A percentile compares a stretch with the other conserved stretches of the same genome.
Evolutionary conservation across 2,113 vertebrate genomes (phyloP).

Genomic region (Lanius ludovicianus): DNA sequence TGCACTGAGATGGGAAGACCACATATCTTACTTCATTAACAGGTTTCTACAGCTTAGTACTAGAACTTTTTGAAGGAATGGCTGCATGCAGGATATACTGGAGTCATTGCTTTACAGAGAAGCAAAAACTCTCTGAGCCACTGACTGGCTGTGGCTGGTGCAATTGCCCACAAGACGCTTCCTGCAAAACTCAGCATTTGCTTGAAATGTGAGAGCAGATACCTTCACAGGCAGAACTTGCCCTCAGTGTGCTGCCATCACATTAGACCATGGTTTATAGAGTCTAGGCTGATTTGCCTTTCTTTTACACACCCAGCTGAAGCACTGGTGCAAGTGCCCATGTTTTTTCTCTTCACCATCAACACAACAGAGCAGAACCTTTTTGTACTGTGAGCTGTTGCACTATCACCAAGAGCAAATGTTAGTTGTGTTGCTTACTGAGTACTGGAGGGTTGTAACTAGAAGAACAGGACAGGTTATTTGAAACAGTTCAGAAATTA

Average conservation of each 20-base stretch:
- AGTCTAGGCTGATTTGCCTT: neutral
- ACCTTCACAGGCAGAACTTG: neutral
- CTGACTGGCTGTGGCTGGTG: neutral
- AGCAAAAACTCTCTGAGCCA: neutral
- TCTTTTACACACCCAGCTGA: neutral
- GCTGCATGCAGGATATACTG: neutral
- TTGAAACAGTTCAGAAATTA: constrained; percentile 34
- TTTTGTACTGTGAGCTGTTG: neutral
- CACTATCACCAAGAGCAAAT: neutral
- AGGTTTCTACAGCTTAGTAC: neutral
- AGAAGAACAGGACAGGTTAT: constrained; percentile 3
- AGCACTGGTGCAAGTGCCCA: neutral
- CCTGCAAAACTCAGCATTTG: neutral
- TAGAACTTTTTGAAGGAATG: neutral
- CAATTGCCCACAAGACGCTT: neutral
- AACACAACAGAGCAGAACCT: neutral
- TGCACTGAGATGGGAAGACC: neutral
- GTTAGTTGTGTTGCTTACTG: constrained; percentile 25
- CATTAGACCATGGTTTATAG: neutral
- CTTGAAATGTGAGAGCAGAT: neutral
- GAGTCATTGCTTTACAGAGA: neutral
- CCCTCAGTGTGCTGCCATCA: neutral
- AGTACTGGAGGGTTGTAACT: neutral
- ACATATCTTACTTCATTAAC: neutral
- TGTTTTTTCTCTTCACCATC: neutral